These are phyloP conservation scores for Acronicta leporina DNA, from an alignment of 2,888 invertebrate species.

Conservation along the genomic window DNA sequence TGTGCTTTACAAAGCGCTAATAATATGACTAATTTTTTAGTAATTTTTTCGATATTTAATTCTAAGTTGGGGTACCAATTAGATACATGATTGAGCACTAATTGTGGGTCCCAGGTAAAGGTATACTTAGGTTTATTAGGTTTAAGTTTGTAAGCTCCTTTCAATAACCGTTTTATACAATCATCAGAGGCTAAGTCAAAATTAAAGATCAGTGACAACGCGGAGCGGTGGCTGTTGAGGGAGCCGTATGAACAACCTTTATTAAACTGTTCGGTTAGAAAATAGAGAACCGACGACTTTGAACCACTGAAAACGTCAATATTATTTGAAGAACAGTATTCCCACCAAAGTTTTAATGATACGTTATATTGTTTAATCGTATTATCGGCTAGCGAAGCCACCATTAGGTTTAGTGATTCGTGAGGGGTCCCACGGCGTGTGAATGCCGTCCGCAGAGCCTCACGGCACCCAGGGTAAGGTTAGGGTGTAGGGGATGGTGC, in stretches of 20 bases:
- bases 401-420: too few species aligned
- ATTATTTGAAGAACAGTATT: too few species aligned
- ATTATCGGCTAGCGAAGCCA: too few species aligned
- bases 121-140: background rate
- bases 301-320: too few species aligned
- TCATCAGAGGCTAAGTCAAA: background rate
- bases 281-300: background rate
- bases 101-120: slow-evolving; percentile 13
- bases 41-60: background rate
- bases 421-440: too few species aligned
- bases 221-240: background rate
- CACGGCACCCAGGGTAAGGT: slow-evolving; percentile 20
- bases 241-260: background rate
- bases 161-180: background rate
- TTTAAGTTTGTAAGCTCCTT: background rate
- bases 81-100: slow-evolving; percentile 8
- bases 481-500: slow-evolving; percentile 17
- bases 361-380: too few species aligned
- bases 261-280: background rate
- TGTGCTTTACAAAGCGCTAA: slow-evolving; percentile 11
- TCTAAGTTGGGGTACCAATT: slow-evolving; percentile 6
- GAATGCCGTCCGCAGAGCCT: too few species aligned
- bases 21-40: slow-evolving; percentile 22
- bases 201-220: background rate
- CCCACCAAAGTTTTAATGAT: too few species aligned